A percentile compares a stretch with the other conserved stretches of the same genome.
These are phyloP conservation scores for Lamellibrachia columna DNA, from an alignment of 2,888 invertebrate genomes.

Conservation along the genomic window DNA sequence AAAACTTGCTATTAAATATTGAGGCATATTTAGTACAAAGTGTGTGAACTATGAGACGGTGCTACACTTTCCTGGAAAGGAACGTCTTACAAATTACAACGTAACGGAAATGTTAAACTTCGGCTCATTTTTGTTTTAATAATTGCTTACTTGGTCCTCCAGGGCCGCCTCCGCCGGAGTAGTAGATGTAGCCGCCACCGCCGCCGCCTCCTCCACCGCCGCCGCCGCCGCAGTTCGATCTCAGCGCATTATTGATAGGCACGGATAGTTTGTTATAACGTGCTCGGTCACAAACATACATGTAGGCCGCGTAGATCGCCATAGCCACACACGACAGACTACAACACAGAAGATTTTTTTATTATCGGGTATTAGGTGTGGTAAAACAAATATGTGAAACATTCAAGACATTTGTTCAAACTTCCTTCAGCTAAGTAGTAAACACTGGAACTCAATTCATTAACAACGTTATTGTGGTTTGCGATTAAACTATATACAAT, in stretches of 20 bases:
- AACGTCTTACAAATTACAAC: background rate
- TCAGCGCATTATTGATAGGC: conserved; percentile 18
- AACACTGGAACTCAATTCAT: too few species aligned
- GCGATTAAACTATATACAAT: background rate
- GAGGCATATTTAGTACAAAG: background rate
- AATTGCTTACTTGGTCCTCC: conserved; percentile 22
- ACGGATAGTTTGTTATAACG: conserved; percentile 23
- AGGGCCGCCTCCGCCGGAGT: background rate
- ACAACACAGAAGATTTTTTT: background rate
- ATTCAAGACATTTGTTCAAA: too few species aligned
- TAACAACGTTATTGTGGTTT: too few species aligned
- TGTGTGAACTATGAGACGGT: too few species aligned
- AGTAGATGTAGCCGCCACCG: conserved; percentile 28
- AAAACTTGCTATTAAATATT: background rate
- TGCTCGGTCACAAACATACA: conserved; percentile 30
- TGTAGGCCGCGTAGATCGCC: conserved; percentile 28
- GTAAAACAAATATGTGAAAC: too few species aligned
- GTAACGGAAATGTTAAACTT: background rate
- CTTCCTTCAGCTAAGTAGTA: too few species aligned
- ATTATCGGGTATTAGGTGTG: too few species aligned
- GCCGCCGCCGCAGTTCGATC: conserved; percentile 25
- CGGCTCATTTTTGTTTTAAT: rapidly evolving
- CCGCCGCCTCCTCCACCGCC: conserved; percentile 32
- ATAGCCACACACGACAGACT: conserved; percentile 22
- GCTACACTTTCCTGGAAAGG: too few species aligned